Conservation (phyloP, 2,797 vertebrate genomes). For the Paratrypauchen microcephalus region DNA sequence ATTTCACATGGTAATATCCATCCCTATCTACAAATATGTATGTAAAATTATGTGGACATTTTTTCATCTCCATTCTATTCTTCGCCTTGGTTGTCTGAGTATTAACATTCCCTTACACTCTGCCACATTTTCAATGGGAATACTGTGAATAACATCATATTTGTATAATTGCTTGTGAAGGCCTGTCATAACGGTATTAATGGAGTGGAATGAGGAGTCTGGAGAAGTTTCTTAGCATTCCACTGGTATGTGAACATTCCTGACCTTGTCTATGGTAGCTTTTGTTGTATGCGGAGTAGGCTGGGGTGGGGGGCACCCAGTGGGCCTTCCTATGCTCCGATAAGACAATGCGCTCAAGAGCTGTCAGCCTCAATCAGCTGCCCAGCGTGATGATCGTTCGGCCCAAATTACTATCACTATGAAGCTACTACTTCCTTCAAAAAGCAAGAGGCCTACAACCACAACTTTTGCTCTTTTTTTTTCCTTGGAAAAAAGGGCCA, state of each 20-base stretch:
- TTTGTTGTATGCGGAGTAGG: conserved; percentile 55
- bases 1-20: background rate
- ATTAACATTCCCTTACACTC: background rate
- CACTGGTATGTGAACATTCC: conserved; percentile 69
- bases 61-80: background rate
- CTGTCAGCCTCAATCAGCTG: conserved; percentile 83
- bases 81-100: background rate
- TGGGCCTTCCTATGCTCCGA: conserved; percentile 55
- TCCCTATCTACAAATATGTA: too few relatives aligned
- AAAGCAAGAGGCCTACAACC: conserved; percentile 14
- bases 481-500: conserved; percentile 6
- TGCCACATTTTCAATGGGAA: background rate
- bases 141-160: background rate
- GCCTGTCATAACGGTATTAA: conserved; percentile 35
- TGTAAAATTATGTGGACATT: too few relatives aligned
- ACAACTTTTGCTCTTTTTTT: conserved; percentile 33
- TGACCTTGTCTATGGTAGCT: conserved; percentile 57
- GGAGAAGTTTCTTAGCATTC: conserved; percentile 18
- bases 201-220: conserved; percentile 20
- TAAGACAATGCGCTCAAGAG: conserved; percentile 81
- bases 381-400: conserved; percentile 75
- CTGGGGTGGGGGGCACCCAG: conserved; percentile 42
- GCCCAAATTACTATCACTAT: conserved; percentile 77
- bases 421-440: conserved; percentile 31
- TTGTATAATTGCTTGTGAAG: conserved; percentile 29